Evolutionary conservation across 2,888 invertebrate genomes (phyloP).

Genomic region (Holacanthella duospinosa): DNA sequence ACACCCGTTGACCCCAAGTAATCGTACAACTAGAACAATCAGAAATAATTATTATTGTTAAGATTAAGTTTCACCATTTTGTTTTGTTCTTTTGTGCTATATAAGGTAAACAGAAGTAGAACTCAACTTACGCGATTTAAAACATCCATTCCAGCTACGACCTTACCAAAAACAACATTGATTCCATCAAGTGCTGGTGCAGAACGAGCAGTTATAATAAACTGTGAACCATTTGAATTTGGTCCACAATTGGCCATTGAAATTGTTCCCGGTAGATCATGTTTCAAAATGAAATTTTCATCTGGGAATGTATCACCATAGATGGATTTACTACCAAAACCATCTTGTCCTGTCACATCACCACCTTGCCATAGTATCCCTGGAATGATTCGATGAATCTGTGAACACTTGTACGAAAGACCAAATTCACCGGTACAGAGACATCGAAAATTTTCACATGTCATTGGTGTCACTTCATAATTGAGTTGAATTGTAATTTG

Average conservation of each 20-base stretch:
- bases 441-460: constrained; percentile 32
- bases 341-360: constrained; percentile 25
- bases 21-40: neutral
- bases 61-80: too few species aligned
- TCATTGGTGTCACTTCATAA: constrained; percentile 31
- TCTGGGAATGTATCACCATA: constrained; percentile 31
- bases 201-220: constrained; percentile 31
- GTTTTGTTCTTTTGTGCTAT: neutral
- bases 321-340: constrained; percentile 24
- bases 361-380: constrained; percentile 34
- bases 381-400: constrained; percentile 28
- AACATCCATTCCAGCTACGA: constrained; percentile 28
- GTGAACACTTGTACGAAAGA: constrained; percentile 32
- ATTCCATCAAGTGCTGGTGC: constrained; percentile 29
- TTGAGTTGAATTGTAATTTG: constrained; percentile 27
- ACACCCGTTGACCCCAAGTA: neutral
- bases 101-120: too few species aligned
- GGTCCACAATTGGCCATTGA: constrained; percentile 35
- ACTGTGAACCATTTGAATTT: constrained; percentile 32
- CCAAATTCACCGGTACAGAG: constrained; percentile 35
- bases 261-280: constrained; percentile 26
- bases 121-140: constrained; percentile 24
- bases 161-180: constrained; percentile 35
- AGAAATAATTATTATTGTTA: too few species aligned
- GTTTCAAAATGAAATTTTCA: constrained; percentile 31